Evolutionary conservation across 2,113 vertebrate species (phyloP).

Genomic region (Neolamprologus brichardi): DNA sequence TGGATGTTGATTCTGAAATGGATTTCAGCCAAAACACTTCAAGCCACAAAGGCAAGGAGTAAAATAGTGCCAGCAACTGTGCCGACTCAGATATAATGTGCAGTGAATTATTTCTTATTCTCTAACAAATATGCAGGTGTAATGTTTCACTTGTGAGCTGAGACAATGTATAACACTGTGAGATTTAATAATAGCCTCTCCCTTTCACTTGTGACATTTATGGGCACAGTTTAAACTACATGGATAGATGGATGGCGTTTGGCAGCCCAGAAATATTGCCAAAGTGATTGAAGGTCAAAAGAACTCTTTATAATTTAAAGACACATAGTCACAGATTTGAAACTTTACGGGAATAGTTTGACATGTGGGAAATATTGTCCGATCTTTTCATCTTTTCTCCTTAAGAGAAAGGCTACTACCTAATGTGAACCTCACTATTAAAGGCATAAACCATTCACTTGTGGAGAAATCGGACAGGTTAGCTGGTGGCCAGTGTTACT

Average conservation of each 20-base stretch:
- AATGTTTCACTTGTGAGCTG: slow-evolving; percentile 3
- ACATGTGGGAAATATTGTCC: background rate
- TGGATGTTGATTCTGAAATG: slow-evolving; percentile 57
- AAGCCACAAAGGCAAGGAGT: slow-evolving; percentile 39
- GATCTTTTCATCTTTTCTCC: background rate
- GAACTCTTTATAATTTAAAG: background rate
- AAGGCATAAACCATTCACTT: background rate
- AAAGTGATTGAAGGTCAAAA: background rate
- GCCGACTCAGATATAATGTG: slow-evolving; percentile 48
- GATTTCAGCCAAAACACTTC: slow-evolving; percentile 50
- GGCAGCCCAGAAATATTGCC: background rate
- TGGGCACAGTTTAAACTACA: background rate
- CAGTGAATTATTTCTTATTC: slow-evolving; percentile 21
- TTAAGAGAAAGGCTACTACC: background rate
- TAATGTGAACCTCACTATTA: background rate
- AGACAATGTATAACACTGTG: background rate
- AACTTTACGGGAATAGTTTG: background rate
- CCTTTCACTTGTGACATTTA: background rate
- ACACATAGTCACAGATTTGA: background rate
- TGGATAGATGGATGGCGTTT: background rate
- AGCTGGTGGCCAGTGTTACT: background rate
- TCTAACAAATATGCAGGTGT: slow-evolving; percentile 22
- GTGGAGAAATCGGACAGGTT: background rate
- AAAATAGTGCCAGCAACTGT: slow-evolving; percentile 51
- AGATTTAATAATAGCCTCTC: background rate